Evolutionary conservation across 2,113 vertebrate genomes (phyloP).

Genomic region (Gymnarchus niloticus): DNA sequence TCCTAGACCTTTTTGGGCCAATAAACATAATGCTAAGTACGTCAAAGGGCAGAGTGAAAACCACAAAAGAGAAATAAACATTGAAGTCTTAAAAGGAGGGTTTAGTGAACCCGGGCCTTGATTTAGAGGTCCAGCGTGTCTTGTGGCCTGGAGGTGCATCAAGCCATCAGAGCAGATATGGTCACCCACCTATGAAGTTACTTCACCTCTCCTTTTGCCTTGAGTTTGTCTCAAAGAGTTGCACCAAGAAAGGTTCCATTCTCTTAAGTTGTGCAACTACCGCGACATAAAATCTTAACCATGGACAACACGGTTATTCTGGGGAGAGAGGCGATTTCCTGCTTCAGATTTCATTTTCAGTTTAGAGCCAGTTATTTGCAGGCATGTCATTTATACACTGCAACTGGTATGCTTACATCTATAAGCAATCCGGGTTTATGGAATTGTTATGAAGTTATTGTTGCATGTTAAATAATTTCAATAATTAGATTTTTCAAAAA

Average conservation of each 20-base stretch:
- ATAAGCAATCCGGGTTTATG: not conserved
- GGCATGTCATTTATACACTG: not conserved
- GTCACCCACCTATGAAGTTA: constrained; percentile 17
- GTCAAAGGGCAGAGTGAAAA: not conserved
- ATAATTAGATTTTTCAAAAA: not conserved
- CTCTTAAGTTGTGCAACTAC: constrained; percentile 33
- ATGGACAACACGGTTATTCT: constrained; percentile 17
- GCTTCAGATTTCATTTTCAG: constrained; percentile 24
- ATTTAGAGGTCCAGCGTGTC: constrained; percentile 15
- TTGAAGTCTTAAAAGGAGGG: not conserved
- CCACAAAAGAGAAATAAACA: not conserved
- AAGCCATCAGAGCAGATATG: constrained; percentile 25
- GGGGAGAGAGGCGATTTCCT: constrained; percentile 4
- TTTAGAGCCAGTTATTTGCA: not conserved
- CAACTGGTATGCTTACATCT: not conserved
- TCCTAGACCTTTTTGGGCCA: not conserved
- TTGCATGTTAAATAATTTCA: not conserved
- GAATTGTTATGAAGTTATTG: not conserved
- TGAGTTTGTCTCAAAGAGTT: constrained; percentile 13
- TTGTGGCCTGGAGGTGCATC: constrained; percentile 22
- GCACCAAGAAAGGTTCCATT: constrained; percentile 22
- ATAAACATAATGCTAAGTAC: not conserved
- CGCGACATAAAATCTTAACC: constrained; percentile 22
- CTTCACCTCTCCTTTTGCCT: constrained; percentile 17
- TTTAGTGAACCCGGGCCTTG: not conserved